Evolutionary conservation across 92 coral and sea anemone species (phyloP).

Genomic region (Virgularia gustaviana): DNA sequence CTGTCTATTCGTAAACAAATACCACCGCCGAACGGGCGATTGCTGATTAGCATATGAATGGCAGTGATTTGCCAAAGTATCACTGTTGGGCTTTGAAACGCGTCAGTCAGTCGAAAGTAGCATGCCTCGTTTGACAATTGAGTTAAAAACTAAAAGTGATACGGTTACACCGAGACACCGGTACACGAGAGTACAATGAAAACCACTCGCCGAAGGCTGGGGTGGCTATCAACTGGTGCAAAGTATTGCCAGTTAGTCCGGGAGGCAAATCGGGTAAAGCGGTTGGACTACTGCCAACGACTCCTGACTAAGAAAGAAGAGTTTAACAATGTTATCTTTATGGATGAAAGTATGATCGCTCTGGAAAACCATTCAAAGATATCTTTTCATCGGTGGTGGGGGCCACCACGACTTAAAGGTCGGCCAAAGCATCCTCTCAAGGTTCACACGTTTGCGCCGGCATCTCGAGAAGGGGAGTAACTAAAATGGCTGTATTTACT

Average conservation of each 20-base stretch:
- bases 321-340: slow-evolving; percentile 58
- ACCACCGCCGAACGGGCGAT: too few species aligned
- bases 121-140: slow-evolving; percentile 40
- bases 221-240: slow-evolving; percentile 50
- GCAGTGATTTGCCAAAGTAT: too few species aligned
- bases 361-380: slow-evolving; percentile 53
- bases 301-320: slow-evolving; percentile 14
- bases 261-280: neutral
- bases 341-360: slow-evolving; percentile 52
- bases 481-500: slow-evolving; percentile 37
- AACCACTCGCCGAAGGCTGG: slow-evolving; percentile 34
- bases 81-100: too few species aligned
- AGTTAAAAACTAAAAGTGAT: slow-evolving; percentile 44
- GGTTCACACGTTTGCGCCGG: slow-evolving; percentile 52
- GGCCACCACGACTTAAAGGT: slow-evolving; percentile 52
- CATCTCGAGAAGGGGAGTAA: slow-evolving; percentile 51
- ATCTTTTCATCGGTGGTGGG: slow-evolving; percentile 56
- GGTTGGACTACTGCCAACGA: slow-evolving; percentile 23
- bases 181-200: slow-evolving; percentile 27
- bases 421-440: slow-evolving; percentile 55
- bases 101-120: too few species aligned
- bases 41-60: too few species aligned
- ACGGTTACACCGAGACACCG: slow-evolving; percentile 28
- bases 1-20: too few species aligned
- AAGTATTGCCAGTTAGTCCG: slow-evolving; percentile 50